These are phyloP conservation scores for Xyliphius kryptos DNA, from an alignment of 2,113 vertebrate genomes.

Conservation along the genomic window DNA sequence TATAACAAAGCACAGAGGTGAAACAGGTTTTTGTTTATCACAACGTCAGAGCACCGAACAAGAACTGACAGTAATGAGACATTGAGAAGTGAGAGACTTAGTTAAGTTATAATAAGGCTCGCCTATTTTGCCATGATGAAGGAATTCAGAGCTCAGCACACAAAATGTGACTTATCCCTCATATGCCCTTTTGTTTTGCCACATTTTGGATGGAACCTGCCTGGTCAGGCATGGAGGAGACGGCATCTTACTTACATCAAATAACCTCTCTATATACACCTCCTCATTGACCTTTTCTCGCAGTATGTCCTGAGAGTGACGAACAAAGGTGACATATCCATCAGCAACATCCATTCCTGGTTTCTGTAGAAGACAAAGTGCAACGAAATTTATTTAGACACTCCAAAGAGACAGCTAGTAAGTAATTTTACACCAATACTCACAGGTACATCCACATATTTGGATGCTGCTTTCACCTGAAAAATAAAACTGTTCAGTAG, in stretches of 20 bases:
- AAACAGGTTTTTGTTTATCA: too few relatives aligned
- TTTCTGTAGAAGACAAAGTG: conserved; percentile 72
- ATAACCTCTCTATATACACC: conserved; percentile 99
- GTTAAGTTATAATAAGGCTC: conserved; percentile 66
- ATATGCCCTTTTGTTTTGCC: conserved; percentile 95
- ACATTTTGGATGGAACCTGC: conserved; percentile 96
- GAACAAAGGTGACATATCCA: conserved; percentile 98
- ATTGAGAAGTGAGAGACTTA: conserved; percentile 32
- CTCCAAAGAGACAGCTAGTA: too few relatives aligned
- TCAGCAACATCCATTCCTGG: conserved; percentile 98
- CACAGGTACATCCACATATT: conserved; percentile 99
- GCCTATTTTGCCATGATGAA: conserved; percentile 40
- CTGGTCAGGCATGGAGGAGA: conserved; percentile 77
- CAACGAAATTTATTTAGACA: conserved; percentile 14
- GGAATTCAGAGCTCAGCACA: conserved; percentile 57
- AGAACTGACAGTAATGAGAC: conserved; percentile 38
- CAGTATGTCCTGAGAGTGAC: conserved; percentile 99
- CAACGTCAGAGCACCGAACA: conserved; percentile 54
- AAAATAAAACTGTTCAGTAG: too few relatives aligned
- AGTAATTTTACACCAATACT: conserved; percentile 59
- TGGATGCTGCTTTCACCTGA: conserved; percentile 99
- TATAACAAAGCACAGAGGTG: too few relatives aligned
- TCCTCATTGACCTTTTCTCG: conserved; percentile 99
- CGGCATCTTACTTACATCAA: conserved; percentile 99
- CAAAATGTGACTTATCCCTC: conserved; percentile 99